Evolutionary conservation across 2,797 vertebrate species (phyloP), one percentile per base, ranked within the genome.

Genomic region (Epinephelus malabaricus): DNA sequence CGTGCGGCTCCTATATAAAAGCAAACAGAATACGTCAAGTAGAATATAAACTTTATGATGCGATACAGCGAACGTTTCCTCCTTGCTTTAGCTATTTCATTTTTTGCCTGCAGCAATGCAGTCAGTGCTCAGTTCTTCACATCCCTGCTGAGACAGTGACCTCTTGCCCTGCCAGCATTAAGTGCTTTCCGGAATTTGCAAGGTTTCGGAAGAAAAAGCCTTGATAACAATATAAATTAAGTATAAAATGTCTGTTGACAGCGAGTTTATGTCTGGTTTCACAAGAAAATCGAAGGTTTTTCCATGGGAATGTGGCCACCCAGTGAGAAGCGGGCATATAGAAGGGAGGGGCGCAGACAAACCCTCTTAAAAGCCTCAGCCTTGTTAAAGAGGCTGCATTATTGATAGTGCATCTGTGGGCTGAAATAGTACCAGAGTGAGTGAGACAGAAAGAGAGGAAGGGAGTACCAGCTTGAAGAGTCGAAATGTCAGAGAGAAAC

Each of bases 341-440:
- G 40, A 84, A 49, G 63, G 76, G 56, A 80, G 66, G 75, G 68
- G 80, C 50, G 10, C 73, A 59, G 73, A 76, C 76, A 87, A 89
- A 82, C 80, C 61, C 71, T 74, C 63, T 88, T 89, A 91, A 92
- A 91, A 92, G 81, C 74, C 47, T 81, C 21, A 21, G 80, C 75
- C 73, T 88, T 83, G 82, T 88, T 90, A 76, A 86, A 86, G 81
- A 83, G 58, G 79, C 78, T 93, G 78, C 87, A 92, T 94, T 92
- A 94, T 94, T 93, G 88, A 95, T 93, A 51, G 71, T 73, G 61
- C 70, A 87, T 88, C 73, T 86, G 88, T 78, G 79, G 74, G 46
- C 63, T 73, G 78, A 82, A 79, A 88, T 76, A 58, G 74, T 34
- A 76, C 50, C 23, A 70, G 59, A 74, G 51, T 17, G 67, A 73